Base-by-base conservation (phyloP, 2,797 vertebrate genomes). In the Micropoecilia bifurca region DNA sequence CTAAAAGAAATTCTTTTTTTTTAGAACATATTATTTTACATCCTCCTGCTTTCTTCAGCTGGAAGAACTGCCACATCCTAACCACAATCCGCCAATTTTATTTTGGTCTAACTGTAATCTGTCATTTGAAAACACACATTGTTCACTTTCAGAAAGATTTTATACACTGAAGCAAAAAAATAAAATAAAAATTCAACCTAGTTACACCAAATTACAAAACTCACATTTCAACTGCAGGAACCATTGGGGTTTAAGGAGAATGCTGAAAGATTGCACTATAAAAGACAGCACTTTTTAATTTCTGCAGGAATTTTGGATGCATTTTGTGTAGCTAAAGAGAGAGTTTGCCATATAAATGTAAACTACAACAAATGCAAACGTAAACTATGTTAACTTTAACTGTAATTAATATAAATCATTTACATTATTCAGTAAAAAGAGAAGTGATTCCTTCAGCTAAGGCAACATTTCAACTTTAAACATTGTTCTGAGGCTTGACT, bases 1-100 rank as follows among this genome's bases (percentile, higher is more conserved):
- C 18, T 10, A 36, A 18, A 33, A 53, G 50, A 9, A 53, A 50
- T 50, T 22, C 20, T 50, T 50, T 22, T 47, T 9, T 57, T 10
- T n/a, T n/a, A 10, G 53, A 10, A 59, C 3, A 30, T 59, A 18
- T 22, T 10, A 25, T 43, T n/a, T 41, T 36, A 30, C 73, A 36
- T 39, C 5, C 3, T 71, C 9, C 25, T 48, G 33, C 20, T 30
- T 22, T 13, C 41, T 73, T 43, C 48, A 79, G 63, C 77, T 6
- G 68, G 50, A 75, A 57, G 43, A 10, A 71, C 72, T 75, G 53
- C 18, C 61, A 82, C 28, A 77, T 83, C 72, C 43, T 45, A 68
- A n/a, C 41, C 50, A 36, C 0, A 57, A 46, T 71, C 75, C 4
- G 25, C 7, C 71, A 66, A 53, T 43, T 14, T n/a, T 43, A 22